Evolutionary conservation across 2,113 vertebrate genomes (phyloP).

Genomic region (Salvelinus sp.): DNA sequence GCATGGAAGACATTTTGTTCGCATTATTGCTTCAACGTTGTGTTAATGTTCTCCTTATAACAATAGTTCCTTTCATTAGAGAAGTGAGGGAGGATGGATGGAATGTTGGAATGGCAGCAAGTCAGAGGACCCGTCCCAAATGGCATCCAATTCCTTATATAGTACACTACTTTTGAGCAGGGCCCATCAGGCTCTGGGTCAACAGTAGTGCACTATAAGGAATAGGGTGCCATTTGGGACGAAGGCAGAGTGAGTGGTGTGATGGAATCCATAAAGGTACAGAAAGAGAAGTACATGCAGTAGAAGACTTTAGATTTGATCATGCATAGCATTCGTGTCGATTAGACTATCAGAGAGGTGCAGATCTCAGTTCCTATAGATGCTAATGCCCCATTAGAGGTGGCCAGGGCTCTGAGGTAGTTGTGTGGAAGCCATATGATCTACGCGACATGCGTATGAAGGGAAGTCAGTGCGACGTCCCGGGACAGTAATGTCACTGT

Average conservation of each 20-base stretch:
- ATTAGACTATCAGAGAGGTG: slow-evolving; percentile 46
- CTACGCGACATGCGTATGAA: not conserved
- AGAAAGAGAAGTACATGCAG: slow-evolving; percentile 64
- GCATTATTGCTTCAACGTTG: slow-evolving; percentile 61
- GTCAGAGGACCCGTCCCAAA: slow-evolving; percentile 28
- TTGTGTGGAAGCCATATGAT: no score
- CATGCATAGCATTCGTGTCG: slow-evolving; percentile 74
- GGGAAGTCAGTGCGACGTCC: no score
- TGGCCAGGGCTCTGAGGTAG: no score
- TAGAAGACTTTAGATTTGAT: slow-evolving; percentile 31
- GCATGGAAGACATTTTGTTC: slow-evolving; percentile 64
- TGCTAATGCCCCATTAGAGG: no score
- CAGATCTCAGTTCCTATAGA: no score
- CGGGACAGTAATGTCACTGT: no score
- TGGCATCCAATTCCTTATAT: no score
- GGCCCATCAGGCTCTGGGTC: no score
- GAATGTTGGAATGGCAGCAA: slow-evolving; percentile 70
- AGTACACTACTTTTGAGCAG: no score
- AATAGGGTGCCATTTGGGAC: no score
- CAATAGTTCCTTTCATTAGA: slow-evolving; percentile 51
- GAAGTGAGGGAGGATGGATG: slow-evolving; percentile 53
- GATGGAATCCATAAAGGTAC: slow-evolving; percentile 34
- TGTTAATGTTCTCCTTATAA: slow-evolving; percentile 46
- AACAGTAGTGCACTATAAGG: no score
- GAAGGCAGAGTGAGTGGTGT: slow-evolving; percentile 3